These are phyloP conservation scores for Centropyge bicolor DNA, from an alignment of 2,797 vertebrate species.

Conservation along the genomic window DNA sequence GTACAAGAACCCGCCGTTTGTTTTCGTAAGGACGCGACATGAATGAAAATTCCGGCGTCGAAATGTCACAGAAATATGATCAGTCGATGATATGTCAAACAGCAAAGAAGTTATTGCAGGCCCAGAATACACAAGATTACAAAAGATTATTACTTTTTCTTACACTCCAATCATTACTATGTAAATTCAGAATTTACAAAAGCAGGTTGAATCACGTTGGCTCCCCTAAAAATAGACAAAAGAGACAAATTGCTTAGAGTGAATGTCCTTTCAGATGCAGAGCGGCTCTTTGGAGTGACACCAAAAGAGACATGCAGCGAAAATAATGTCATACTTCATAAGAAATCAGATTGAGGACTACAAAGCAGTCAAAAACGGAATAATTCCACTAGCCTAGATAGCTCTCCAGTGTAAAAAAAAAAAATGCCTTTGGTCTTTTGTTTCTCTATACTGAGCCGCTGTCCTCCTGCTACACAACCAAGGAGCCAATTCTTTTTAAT, in stretches of 20 bases:
- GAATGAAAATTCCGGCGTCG: slow-evolving; percentile 63
- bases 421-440: slow-evolving; percentile 82
- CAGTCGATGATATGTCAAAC: slow-evolving; percentile 71
- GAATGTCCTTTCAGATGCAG: slow-evolving; percentile 69
- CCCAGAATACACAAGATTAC: slow-evolving; percentile 69
- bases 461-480: slow-evolving; percentile 69
- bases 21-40: slow-evolving; percentile 44
- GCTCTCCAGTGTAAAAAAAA: slow-evolving; percentile 81
- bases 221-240: slow-evolving; percentile 81
- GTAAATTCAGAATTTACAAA: slow-evolving; percentile 75
- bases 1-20: slow-evolving; percentile 33
- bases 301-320: slow-evolving; percentile 74
- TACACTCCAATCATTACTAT: slow-evolving; percentile 63
- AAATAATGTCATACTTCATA: slow-evolving; percentile 79
- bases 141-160: slow-evolving; percentile 56
- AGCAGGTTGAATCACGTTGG: slow-evolving; percentile 65
- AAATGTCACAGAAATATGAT: slow-evolving; percentile 67
- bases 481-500: slow-evolving; percentile 72
- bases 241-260: slow-evolving; percentile 75
- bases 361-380: slow-evolving; percentile 80
- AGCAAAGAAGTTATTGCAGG: slow-evolving; percentile 76
- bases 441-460: slow-evolving; percentile 72
- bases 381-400: slow-evolving; percentile 73
- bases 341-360: slow-evolving; percentile 78
- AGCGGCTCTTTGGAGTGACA: slow-evolving; percentile 80